Conservation (phyloP, 2,113 vertebrate genomes). For the Toxostoma redivivum region DNA sequence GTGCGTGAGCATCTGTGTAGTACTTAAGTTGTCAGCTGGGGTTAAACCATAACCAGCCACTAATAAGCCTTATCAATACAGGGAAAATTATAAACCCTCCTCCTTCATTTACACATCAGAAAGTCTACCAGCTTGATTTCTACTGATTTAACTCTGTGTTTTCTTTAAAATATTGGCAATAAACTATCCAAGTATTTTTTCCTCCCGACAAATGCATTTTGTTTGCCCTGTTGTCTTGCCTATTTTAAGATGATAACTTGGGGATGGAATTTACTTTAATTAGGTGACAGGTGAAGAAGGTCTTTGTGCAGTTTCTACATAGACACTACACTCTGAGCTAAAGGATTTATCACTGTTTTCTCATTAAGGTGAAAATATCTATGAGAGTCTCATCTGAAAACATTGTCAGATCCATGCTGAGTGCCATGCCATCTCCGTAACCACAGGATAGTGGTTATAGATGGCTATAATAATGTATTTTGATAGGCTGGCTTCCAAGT, state of each 20-base stretch:
- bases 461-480: background rate
- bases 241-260: background rate
- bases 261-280: background rate
- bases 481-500: background rate
- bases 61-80: background rate
- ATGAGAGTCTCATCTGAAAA: background rate
- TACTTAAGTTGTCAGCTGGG: background rate
- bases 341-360: background rate
- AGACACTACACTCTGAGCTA: background rate
- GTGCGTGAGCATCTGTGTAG: background rate
- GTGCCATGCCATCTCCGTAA: background rate
- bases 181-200: background rate
- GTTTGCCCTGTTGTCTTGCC: background rate
- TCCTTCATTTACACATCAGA: background rate
- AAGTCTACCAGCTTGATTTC: background rate
- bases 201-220: background rate
- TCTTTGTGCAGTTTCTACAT: background rate
- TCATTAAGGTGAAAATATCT: background rate
- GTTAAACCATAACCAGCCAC: background rate
- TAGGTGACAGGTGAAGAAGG: background rate
- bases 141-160: background rate
- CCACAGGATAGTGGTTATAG: background rate
- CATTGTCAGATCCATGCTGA: background rate
- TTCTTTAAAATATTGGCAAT: background rate
- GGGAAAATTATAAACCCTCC: background rate